phyloP scores from a whole-genome alignment of 2,797 vertebrate genomes.

The Rhynchotus rufescens region DNA sequence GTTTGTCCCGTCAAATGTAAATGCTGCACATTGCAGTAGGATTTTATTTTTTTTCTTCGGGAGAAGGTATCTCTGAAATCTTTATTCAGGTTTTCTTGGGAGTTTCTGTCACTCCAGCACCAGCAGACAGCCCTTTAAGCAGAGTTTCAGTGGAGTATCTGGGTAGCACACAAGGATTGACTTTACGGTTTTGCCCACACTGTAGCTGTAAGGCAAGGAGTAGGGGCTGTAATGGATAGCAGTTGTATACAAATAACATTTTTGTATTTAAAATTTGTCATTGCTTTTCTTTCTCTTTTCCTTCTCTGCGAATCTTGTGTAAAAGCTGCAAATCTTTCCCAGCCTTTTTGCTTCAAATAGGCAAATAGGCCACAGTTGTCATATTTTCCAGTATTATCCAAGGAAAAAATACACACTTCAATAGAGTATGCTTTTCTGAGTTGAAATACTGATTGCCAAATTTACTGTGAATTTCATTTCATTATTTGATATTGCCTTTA shows the following conservation, averaged over 20 bases:
- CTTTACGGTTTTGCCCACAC: neutral
- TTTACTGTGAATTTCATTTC: conserved; percentile 18
- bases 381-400: neutral
- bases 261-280: neutral
- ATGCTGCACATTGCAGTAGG: neutral
- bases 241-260: neutral
- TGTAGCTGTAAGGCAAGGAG: neutral
- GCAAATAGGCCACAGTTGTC: neutral
- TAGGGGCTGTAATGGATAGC: neutral
- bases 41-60: neutral
- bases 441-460: neutral
- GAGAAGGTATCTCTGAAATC: neutral
- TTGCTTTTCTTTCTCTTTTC: neutral
- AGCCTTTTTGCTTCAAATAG: neutral
- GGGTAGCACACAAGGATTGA: neutral
- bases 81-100: neutral
- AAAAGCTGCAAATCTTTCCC: neutral
- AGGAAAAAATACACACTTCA: neutral
- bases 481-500: neutral
- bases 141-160: neutral
- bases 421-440: neutral
- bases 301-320: rapidly evolving
- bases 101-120: neutral
- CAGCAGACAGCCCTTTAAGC: neutral
- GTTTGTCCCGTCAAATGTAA: neutral